These are phyloP conservation scores for Hyposmocoma kahamanoa DNA, from an alignment of 1,140 invertebrate species.

Conservation along the genomic window DNA sequence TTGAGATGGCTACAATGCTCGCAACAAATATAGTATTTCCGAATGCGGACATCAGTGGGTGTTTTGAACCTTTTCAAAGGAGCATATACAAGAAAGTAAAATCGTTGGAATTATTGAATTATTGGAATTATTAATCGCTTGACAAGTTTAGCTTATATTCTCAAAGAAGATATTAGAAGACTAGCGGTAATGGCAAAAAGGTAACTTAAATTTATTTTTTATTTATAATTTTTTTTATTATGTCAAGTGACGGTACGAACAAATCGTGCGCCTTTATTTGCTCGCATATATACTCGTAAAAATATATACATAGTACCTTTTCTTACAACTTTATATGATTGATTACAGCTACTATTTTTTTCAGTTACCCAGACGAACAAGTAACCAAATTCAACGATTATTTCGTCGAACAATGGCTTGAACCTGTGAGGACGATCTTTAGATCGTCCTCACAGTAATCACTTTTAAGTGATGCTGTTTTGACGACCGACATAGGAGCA, in stretches of 20 bases:
- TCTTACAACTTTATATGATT: background rate
- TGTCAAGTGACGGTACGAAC: no score
- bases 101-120: background rate
- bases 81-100: background rate
- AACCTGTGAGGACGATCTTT: background rate
- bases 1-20: background rate
- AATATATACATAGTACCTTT: background rate
- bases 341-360: background rate
- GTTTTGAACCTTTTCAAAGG: conserved; percentile 3
- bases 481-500: background rate
- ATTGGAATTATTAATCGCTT: background rate
- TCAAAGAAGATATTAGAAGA: conserved; percentile 2
- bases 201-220: no score
- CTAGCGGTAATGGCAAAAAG: background rate
- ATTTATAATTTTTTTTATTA: background rate
- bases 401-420: background rate
- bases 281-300: no score
- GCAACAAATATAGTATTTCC: background rate
- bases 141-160: background rate
- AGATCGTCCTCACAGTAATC: no score
- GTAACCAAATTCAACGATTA: background rate
- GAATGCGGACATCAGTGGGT: background rate
- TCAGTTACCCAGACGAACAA: background rate
- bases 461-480: background rate
- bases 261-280: no score